phyloP scores from a whole-genome alignment of 2,888 invertebrate genomes.

The Corythucha ciliata region DNA sequence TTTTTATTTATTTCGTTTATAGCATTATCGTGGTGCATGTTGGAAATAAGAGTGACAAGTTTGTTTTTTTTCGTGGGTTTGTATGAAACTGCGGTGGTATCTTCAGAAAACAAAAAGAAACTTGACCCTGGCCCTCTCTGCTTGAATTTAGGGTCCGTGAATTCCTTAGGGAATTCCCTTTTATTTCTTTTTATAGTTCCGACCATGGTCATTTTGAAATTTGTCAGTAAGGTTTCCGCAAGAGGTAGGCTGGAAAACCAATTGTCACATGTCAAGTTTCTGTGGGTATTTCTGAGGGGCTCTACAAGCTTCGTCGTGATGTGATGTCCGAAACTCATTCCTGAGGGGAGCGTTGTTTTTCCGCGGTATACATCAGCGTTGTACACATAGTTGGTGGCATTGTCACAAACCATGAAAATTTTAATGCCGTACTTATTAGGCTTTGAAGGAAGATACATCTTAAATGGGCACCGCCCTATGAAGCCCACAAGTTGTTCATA shows the following conservation, averaged over 20 bases:
- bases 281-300: conserved; percentile 16
- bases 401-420: conserved; percentile 13
- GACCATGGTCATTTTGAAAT: conserved; percentile 22
- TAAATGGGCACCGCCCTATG: no score
- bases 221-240: conserved; percentile 26
- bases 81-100: conserved; percentile 22
- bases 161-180: conserved; percentile 36
- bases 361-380: conserved; percentile 4
- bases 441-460: no score
- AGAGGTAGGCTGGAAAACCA: conserved; percentile 31
- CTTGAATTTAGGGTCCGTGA: conserved; percentile 28
- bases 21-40: conserved; percentile 8
- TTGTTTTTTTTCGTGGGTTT: conserved; percentile 23
- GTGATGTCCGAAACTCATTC: neutral
- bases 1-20: conserved; percentile 33
- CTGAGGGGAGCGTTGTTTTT: conserved; percentile 2
- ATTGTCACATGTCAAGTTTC: conserved; percentile 29
- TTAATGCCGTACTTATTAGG: no score
- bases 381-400: neutral
- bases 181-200: conserved; percentile 34
- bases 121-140: neutral
- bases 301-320: conserved; percentile 1
- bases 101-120: conserved; percentile 17
- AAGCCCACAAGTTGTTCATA: no score
- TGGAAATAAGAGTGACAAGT: conserved; percentile 18